Evolutionary conservation across 2,797 vertebrate genomes (phyloP).

Genomic region (Catamblyrhynchus diadema): DNA sequence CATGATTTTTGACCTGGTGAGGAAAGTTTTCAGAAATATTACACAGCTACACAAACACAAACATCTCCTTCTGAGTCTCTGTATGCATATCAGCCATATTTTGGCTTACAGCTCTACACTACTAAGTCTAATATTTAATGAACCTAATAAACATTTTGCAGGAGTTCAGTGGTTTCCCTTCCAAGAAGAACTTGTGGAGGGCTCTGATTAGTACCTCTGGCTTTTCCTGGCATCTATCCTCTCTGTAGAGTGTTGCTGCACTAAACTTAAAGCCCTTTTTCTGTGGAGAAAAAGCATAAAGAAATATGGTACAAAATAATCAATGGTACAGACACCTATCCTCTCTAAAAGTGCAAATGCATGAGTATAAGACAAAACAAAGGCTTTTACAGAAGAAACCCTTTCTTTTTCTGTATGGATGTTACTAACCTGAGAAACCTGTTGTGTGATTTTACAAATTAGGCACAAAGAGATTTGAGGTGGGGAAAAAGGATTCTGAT

Average conservation of each 20-base stretch:
- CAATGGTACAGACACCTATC: accelerated
- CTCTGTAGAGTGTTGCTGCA: background rate
- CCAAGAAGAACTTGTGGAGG: background rate
- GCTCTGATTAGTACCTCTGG: background rate
- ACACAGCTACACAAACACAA: background rate
- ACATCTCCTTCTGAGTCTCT: background rate
- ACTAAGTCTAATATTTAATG: background rate
- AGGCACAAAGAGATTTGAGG: background rate
- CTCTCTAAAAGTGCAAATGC: background rate
- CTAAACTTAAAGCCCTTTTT: background rate
- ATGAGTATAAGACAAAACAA: background rate
- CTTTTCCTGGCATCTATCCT: background rate
- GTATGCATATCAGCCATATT: background rate
- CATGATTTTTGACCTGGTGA: background rate
- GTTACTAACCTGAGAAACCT: background rate
- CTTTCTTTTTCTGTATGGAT: background rate
- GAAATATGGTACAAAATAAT: background rate
- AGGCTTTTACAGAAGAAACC: background rate
- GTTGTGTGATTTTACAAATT: background rate
- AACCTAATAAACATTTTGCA: background rate
- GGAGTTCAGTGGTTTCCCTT: background rate
- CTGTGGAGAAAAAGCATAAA: background rate
- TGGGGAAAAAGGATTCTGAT: background rate
- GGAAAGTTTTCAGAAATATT: background rate
- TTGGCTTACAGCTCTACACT: background rate